Percentiles rank a stretch among this genome's conserved stretches.
These are phyloP conservation scores for Chalcosyrphus nemorum DNA, from an alignment of 2,888 invertebrate species.

Conservation along the genomic window DNA sequence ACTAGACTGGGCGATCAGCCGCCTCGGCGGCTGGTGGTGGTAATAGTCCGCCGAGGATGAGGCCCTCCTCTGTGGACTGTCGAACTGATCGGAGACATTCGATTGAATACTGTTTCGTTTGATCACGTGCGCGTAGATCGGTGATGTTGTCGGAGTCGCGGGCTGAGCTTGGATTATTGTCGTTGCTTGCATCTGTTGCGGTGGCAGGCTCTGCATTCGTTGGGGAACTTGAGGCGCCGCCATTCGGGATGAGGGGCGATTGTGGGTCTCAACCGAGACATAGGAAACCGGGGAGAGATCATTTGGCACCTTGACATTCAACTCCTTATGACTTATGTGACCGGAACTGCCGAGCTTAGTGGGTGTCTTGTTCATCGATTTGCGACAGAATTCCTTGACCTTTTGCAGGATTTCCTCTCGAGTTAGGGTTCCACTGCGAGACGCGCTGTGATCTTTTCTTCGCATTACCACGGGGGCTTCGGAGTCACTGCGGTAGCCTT, in stretches of 20 bases:
- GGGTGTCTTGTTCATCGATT: slow-evolving; percentile 79
- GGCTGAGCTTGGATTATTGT: slow-evolving; percentile 55
- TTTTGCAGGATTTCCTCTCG: slow-evolving; percentile 80
- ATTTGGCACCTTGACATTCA: slow-evolving; percentile 71
- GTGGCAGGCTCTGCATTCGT: slow-evolving; percentile 79
- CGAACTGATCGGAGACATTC: slow-evolving; percentile 79
- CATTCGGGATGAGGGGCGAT: slow-evolving; percentile 75
- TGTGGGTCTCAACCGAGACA: slow-evolving; percentile 79
- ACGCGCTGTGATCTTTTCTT: slow-evolving; percentile 73
- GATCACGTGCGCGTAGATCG: slow-evolving; percentile 80
- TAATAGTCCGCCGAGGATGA: slow-evolving; percentile 67
- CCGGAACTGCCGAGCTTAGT: slow-evolving; percentile 68
- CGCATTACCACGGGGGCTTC: slow-evolving; percentile 76
- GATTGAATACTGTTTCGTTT: slow-evolving; percentile 80
- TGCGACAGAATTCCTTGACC: slow-evolving; percentile 81
- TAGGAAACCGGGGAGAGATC: slow-evolving; percentile 81
- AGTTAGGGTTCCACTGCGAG: slow-evolving; percentile 77
- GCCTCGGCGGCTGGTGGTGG: slow-evolving; percentile 53
- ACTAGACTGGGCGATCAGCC: slow-evolving; percentile 72
- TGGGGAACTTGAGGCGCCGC: slow-evolving; percentile 80
- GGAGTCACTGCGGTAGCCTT: slow-evolving; percentile 77
- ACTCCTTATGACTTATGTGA: slow-evolving; percentile 51
- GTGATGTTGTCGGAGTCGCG: slow-evolving; percentile 75
- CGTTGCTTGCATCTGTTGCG: slow-evolving; percentile 67
- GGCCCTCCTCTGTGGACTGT: slow-evolving; percentile 76